Evolutionary conservation across 2,888 invertebrate genomes (phyloP), one percentile per base, ranked within the genome.

Genomic region (Ormyrus pomaceus): DNA sequence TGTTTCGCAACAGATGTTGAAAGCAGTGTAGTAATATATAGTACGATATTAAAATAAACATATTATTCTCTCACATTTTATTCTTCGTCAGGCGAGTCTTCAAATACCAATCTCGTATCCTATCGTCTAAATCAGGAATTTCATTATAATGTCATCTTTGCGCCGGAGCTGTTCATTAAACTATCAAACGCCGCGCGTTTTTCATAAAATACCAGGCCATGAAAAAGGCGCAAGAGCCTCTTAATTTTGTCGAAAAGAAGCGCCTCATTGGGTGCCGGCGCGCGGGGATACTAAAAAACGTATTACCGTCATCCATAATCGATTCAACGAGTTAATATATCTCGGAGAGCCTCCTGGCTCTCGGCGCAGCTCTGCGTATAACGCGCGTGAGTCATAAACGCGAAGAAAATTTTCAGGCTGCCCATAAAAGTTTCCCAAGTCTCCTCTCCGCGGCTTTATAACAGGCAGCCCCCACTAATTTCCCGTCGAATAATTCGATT

Each of bases 251-350:
- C 10, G 5, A 55, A 65, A 71, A 19, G 71, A 13, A 61, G 51
- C 9, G 45, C 56, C 65, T 55, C 64, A 64, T 73, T 46, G 46
- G 53, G 53, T 64, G 55, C 72, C 10, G 55, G 34, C 34, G 34
- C 34, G 34, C 34, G 34, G 46, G 34, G 46, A 69, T 69, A 56
- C 11, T 64, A 56, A 73, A 65, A 34, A 56, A 73, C 45, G 59
- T 66, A 75, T 68, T 45, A 45, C 66, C 66, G 51, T 59, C 65
- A 75, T 66, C 51, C 13, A 50, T 59, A 75, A 59, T 75, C 66
- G 66, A 75, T 75, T 59, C 66, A 75, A 58, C 66, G 51, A 75
- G 66, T 75, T 68, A 68, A 59, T 68, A 68, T 65, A 19, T 74
- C n/a, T 34, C 34, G 34, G 34, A 34, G 34, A 34, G 34, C 34